Base-by-base conservation (phyloP, 2,113 vertebrate species). In the Myxocyprinus asiaticus region DNA sequence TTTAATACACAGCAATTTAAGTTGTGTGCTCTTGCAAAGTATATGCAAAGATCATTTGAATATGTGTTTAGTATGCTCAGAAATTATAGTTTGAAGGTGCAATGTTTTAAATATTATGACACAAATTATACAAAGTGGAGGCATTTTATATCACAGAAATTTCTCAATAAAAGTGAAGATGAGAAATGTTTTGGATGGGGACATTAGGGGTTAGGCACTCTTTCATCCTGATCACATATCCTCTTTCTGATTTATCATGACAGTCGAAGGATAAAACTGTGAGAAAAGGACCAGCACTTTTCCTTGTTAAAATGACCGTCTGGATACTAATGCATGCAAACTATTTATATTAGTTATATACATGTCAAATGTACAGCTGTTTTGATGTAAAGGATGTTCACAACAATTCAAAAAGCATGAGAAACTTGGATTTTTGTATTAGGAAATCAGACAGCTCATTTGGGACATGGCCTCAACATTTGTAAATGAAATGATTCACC, bases 401-500 rank as follows among this genome's bases (percentile, higher is more conserved):
- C 9, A 15, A 43, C 17, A 33, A 59, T 0, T 12, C 14, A 7
- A 66, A 9, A 56, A 14, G 15, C 10, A 47, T 9, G 58, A 7
- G n/a, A 0, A 15, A 9, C 12, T 48, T 51, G 65, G 44, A 51
- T 22, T 48, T 63, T 79, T 77, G 42, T 66, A 65, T 69, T 44
- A 53, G 33, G 5, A 45, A 45, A 62, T 70, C 44, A 22, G 14
- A 7, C 11, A 58, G 51, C 47, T 68, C 71, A 44, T 15, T 33
- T 17, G 61, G 17, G 42, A 77, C 10, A n/a, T 12, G 11, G 33
- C 58, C 56, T 74, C 22, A 61, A 66, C 44, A 50, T 55, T 51
- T 56, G 14, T 76, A 70, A 78, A 68, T 84, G 33, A 79, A 70
- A 81, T 68, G 70, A 67, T 53, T 75, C 58, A 56, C 69, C 51